Base-by-base conservation (phyloP, 2,797 vertebrate species). In the Megalops cyprinoides region DNA sequence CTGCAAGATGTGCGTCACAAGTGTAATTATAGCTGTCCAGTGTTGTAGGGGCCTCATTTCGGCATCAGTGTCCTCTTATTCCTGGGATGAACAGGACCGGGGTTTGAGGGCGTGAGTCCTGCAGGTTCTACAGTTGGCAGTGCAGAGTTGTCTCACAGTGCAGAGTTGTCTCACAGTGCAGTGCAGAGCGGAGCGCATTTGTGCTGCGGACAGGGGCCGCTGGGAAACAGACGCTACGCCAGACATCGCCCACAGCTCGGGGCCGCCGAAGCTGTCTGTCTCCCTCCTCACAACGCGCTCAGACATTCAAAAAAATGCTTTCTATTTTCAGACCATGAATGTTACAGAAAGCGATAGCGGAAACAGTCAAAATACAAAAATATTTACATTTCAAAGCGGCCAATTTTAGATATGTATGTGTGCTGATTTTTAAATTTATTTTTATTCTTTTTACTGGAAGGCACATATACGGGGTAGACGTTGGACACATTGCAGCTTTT, bases 181-280 rank as follows among this genome's bases (percentile, higher is more conserved):
- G 62, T 10, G 65, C 65, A 5, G 65, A 69, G 67, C 39, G 62
- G 67, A 67, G 67, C 12, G 67, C 39, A 3, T 44, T 53, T 34
- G 18, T n/a, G 75, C 75, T 31, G 25, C 67, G 67, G 34, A 46
- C 77, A 20, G 31, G 31, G 39, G 74, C 28, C 25, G 23, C 74
- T 76, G 37, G 74, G 49, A 51, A 12, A 31, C 48, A 77, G 51
- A 56, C 49, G 23, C 34, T 58, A 14, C 51, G 8, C 56, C 51
- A 77, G 75, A 77, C 75, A 58, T 77, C 37, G 67, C 67, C 67
- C 67, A 71, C 37, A 71, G 67, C 67, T 71, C 67, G 8, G 67
- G 37, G 44, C 67, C 71, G n/a, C 37, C 37, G 44, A 71, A 18
- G 37, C 65, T 67, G 37, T 44, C 67, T 44, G 37, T n/a, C 51